Base-by-base conservation (phyloP, 2,888 invertebrate genomes). In the Ophion ellenae region DNA sequence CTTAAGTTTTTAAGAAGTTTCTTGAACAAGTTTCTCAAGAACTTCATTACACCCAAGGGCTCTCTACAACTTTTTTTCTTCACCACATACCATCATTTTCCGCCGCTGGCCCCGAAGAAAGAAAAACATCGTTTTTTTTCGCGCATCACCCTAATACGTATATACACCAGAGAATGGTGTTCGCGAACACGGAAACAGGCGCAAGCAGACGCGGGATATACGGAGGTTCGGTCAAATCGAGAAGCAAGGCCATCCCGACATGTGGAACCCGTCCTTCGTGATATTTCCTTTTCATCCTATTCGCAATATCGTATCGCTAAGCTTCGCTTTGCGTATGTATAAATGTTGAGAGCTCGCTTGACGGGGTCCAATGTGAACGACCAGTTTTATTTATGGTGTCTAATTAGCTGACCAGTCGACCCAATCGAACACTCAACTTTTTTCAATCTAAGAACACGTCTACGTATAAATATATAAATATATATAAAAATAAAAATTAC, bases 111-210 rank as follows among this genome's bases (percentile, higher is more conserved):
- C 40, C 40, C 32, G 32, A 32, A 32, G 47, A 47, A 47, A 11
- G 11, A 14, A 53, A 53, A 47, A 47, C 14, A 47, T 14, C 5
- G 5, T 17, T 53, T 53, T 14, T 14, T 53, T 17, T 53, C 14
- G 53, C 4, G 14, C 14, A 47, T 61, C 61, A 9, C 1, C 20
- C 61, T 9, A 47, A 76, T 11, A 40, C 67, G 67, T n/a, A 32
- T 9, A 20, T 28, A 36, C 24, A 86, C 73, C 80, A 83, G 81
- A 75, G 61, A 73, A 76, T 63, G 47, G 75, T 71, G 86, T 88
- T 79, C 14, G 87, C 82, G 75, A 87, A 88, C 83, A 87, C 88
- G 88, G 88, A 88, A 88, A 81, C 76, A 20, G 11, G 47, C 28
- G 57, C 36, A 61, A 53, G 14, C 17, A 14, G 53, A 53, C 53